Conservation (phyloP, 30 jellyfish, hydroid and myxozoan species). For the Aurelia sp. region DNA sequence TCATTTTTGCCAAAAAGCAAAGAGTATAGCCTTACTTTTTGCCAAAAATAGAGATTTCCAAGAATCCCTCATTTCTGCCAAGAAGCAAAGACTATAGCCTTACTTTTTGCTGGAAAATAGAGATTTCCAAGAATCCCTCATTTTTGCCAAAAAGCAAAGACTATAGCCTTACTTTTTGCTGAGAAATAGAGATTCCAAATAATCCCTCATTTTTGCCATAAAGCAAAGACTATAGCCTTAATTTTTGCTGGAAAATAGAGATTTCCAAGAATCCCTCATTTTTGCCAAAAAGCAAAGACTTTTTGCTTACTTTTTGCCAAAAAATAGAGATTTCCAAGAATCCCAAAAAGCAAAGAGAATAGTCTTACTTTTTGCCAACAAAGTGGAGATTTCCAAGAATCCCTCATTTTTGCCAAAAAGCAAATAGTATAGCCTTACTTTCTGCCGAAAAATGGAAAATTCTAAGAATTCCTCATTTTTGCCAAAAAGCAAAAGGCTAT, state of each 20-base stretch:
- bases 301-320: neutral
- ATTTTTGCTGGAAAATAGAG: neutral
- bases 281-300: neutral
- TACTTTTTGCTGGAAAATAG: too few relatives aligned
- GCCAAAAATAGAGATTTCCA: too few relatives aligned
- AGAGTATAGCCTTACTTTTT: too few relatives aligned
- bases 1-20: neutral
- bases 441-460: neutral
- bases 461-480: neutral
- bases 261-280: neutral
- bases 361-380: neutral
- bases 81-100: too few relatives aligned
- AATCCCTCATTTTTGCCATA: neutral
- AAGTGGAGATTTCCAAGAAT: too few relatives aligned
- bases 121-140: too few relatives aligned
- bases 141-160: too few relatives aligned
- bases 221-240: too few relatives aligned
- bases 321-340: neutral
- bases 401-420: too few relatives aligned
- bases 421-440: neutral
- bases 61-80: too few relatives aligned
- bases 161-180: neutral
- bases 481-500: too few relatives aligned
- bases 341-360: neutral
- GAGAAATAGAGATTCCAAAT: too few relatives aligned